Base-by-base conservation (phyloP, 2,113 vertebrate genomes). In the Thalassoma bifasciatum region DNA sequence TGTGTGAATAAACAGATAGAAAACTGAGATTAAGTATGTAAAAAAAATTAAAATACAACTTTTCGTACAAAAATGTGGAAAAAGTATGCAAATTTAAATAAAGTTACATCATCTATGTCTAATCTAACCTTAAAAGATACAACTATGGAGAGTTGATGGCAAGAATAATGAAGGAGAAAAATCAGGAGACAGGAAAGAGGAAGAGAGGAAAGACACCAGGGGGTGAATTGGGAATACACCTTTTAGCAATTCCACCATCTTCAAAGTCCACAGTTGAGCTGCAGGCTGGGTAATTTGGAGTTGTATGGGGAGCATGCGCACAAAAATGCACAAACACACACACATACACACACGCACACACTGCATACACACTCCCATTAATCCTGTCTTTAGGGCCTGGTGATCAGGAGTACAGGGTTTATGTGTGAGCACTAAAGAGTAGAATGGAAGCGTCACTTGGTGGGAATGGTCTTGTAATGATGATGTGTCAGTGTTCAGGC, bases 171-270 rank as follows among this genome's bases (percentile, higher is more conserved):
- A 34, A 47, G 64, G 21, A 42, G 19, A 1, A 26, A 21, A 8
- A 30, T 4, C 3, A 30, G 30, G 34, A 53, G 19, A 22, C 16
- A 68, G 24, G 14, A 52, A 53, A 21, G 24, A 38, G 16, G 37
- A 75, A 17, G 40, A 71, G 10, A 53, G 61, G 57, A 65, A 63
- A 44, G 36, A 17, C 19, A 63, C 38, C 42, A 14, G 42, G 34
- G 51, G 19, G 47, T 26, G 10, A 24, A 26, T 65, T 30, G 58
- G 84, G 66, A 86, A 88, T 92, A 72, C 88, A 85, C 76, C 83
- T 70, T 84, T 87, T 82, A 82, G 72, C 70, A 83, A 86, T 92
- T 86, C 77, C 72, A 36, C 54, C 89, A 81, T 71, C 89, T 85
- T 90, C 69, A 88, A 90, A 93, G 90, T 62, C 63, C 75, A 81